Base-by-base conservation (phyloP, 2,113 vertebrate species). In the Emberiza fucata region DNA sequence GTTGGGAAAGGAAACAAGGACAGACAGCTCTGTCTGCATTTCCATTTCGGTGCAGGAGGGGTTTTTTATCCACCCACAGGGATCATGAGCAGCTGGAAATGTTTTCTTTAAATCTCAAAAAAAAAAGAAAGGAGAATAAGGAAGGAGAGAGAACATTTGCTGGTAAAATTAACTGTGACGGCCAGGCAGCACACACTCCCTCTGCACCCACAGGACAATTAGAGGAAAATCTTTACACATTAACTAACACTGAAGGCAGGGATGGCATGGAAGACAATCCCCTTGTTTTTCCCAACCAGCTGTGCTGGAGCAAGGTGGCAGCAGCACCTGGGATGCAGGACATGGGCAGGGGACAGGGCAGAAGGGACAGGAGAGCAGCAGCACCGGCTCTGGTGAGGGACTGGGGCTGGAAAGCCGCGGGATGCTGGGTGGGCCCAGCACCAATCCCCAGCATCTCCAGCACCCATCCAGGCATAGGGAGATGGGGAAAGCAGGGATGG, bases 391-490 rank as follows among this genome's bases (percentile, higher is more conserved):
- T 68, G 0, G 25, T 7, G 39, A 87, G 40, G 50, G 28, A 22
- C 5, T 5, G 1, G 59, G 6, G 6, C 44, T 4, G 35, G 39
- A 39, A 68, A 78, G 16, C 33, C 0, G 0, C 0, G 1, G 80
- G 83, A 20, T 59, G 76, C 40, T 53, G 54, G 37, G 28, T 20
- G 45, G 39, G 22, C 14, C 21, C 48, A 31, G 42, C 2, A 0
- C 42, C 9, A 1, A n/a, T n/a, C 2, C 0, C 42, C 10, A 1
- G 39, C 47, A 35, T 11, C 71, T 45, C 3, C 0, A 61, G 10
- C 47, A 45, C 39, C 21, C 68, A 56, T 31, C 44, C 59, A 35
- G 53, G 21, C 29, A 9, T 0, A 0, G 56, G 24, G 66, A 83
- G 37, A 12, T 1, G n/a, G 23, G 23, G 3, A 48, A 54, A 82